Conservation (phyloP, 2,113 vertebrate genomes). For the Rhadina sibilatrix region DNA sequence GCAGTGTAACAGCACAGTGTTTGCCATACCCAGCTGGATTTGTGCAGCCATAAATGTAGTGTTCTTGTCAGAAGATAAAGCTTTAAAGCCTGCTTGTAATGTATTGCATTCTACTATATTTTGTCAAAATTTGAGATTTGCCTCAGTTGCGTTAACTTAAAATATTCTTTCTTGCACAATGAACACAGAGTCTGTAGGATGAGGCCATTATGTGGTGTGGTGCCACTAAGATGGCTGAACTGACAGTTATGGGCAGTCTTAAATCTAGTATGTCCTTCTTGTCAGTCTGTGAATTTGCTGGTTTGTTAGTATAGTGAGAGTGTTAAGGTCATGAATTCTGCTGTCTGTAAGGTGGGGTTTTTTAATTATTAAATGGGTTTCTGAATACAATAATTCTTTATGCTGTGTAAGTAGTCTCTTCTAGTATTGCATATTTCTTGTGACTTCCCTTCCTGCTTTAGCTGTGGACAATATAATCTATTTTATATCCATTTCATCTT, state of each 20-base stretch:
- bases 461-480: background rate
- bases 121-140: background rate
- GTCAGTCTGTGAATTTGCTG: background rate
- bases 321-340: background rate
- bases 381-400: background rate
- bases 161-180: background rate
- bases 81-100: background rate
- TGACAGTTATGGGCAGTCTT: background rate
- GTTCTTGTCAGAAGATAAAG: background rate
- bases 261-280: background rate
- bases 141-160: background rate
- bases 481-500: background rate
- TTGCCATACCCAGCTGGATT: background rate
- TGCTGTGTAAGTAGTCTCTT: background rate
- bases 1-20: background rate
- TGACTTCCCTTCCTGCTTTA: background rate
- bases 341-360: background rate
- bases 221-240: background rate
- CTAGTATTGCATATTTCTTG: background rate
- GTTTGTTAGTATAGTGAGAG: background rate
- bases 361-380: background rate
- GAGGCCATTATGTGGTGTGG: fast-evolving
- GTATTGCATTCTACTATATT: background rate
- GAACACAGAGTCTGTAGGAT: background rate
- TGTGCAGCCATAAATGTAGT: background rate